phyloP scores from a whole-genome alignment of 2,888 invertebrate species.

The Cryptophagus acutangulus region DNA sequence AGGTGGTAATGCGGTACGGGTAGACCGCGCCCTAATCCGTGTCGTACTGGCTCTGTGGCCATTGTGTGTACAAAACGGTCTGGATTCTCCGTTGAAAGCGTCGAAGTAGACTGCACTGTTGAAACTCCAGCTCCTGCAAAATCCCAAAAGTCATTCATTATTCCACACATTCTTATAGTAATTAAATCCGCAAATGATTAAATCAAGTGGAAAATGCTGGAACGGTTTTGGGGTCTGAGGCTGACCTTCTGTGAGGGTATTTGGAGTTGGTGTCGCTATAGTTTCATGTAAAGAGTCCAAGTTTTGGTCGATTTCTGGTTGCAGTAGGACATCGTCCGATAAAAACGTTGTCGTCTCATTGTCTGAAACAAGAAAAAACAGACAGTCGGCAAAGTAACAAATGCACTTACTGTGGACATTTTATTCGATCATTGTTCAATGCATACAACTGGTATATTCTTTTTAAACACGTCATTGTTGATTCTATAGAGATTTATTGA shows the following conservation, averaged over 20 bases:
- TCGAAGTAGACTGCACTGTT: background rate
- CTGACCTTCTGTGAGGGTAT: too few relatives aligned
- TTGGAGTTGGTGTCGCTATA: too few relatives aligned
- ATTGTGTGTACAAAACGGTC: background rate
- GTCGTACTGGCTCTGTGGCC: conserved; percentile 3
- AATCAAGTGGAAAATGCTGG: too few relatives aligned
- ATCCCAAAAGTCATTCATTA: too few relatives aligned
- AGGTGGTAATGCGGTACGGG: conserved; percentile 46
- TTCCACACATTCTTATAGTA: too few relatives aligned
- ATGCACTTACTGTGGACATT: background rate
- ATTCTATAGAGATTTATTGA: background rate
- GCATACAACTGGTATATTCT: too few relatives aligned
- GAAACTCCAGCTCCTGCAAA: too few relatives aligned
- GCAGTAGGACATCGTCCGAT: background rate
- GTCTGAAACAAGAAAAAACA: conserved; percentile 3
- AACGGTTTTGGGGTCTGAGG: too few relatives aligned
- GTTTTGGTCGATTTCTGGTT: too few relatives aligned
- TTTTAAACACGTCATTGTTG: background rate
- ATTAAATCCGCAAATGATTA: too few relatives aligned
- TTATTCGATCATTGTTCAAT: conserved; percentile 1
- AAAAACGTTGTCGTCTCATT: conserved; percentile 7
- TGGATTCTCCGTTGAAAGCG: background rate
- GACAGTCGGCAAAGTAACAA: background rate
- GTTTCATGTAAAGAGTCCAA: too few relatives aligned
- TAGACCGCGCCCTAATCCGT: conserved; percentile 2